These are phyloP conservation scores for Cyaniris semiargus DNA, from an alignment of 2,888 invertebrate species.

Conservation along the genomic window DNA sequence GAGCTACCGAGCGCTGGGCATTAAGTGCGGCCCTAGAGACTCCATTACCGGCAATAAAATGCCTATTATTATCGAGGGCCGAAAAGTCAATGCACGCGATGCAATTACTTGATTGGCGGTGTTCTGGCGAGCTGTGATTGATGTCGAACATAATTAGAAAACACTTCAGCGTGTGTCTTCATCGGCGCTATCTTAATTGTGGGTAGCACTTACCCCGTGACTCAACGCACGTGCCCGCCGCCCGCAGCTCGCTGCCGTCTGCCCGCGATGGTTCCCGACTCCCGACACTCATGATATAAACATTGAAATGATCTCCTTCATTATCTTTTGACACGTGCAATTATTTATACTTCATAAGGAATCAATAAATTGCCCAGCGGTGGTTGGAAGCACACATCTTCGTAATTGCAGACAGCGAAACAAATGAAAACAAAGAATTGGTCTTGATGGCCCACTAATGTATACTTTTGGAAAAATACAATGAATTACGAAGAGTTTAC, in stretches of 20 bases:
- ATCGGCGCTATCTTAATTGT: slow-evolving; percentile 76
- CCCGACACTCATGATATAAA: slow-evolving; percentile 2
- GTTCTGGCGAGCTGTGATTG: slow-evolving; percentile 76
- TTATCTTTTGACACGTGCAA: slow-evolving; percentile 27
- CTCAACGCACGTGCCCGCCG: slow-evolving; percentile 66
- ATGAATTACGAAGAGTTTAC: neutral
- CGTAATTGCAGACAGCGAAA: neutral
- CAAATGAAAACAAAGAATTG: neutral
- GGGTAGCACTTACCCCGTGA: slow-evolving; percentile 75
- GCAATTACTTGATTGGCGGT: slow-evolving; percentile 80
- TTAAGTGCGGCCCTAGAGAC: slow-evolving; percentile 78
- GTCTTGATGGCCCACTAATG: neutral
- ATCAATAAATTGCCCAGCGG: neutral
- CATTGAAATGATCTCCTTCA: slow-evolving; percentile 16
- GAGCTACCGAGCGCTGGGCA: slow-evolving; percentile 65
- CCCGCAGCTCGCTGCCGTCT: neutral
- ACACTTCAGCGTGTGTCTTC: slow-evolving; percentile 80
- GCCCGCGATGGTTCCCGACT: neutral
- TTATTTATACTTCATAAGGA: slow-evolving; percentile 22
- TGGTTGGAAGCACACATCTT: neutral
- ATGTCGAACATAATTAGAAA: slow-evolving; percentile 80
- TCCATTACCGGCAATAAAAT: slow-evolving; percentile 80
- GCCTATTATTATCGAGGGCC: slow-evolving; percentile 80
- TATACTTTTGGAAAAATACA: neutral
- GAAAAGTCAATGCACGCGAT: slow-evolving; percentile 80